Conservation (phyloP, 2,888 invertebrate species). For the Pheosia tremula region DNA sequence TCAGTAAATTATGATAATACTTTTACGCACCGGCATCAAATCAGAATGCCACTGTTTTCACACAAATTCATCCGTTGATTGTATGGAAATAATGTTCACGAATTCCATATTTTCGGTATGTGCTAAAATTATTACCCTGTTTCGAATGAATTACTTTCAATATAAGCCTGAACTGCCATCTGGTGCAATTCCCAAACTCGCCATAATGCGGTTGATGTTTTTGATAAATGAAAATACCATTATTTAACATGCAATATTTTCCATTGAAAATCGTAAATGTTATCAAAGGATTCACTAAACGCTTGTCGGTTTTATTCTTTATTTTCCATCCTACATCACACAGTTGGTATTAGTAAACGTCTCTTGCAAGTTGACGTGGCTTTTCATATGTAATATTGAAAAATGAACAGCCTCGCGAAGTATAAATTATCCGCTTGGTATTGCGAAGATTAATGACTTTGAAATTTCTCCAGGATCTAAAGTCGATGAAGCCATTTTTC, state of each 20-base stretch:
- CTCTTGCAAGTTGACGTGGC: conserved; percentile 19
- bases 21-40: background rate
- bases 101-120: background rate
- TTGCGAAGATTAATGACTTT: conserved; percentile 70
- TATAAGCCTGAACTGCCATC: background rate
- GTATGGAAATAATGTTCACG: background rate
- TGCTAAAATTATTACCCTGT: background rate
- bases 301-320: background rate
- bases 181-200: background rate
- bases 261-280: no score
- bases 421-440: conserved; percentile 64
- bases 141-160: background rate
- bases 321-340: background rate
- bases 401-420: conserved; percentile 54
- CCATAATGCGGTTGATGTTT: background rate
- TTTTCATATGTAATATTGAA: conserved; percentile 43
- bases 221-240: background rate
- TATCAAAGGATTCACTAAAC: background rate
- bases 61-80: background rate
- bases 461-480: conserved; percentile 67
- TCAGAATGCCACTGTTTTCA: background rate
- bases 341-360: conserved; percentile 23
- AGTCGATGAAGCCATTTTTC: conserved; percentile 78
- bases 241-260: no score
- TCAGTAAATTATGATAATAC: no score